These are phyloP conservation scores for Heliconius hortense DNA, from an alignment of 2,888 invertebrate genomes.

Conservation along the genomic window DNA sequence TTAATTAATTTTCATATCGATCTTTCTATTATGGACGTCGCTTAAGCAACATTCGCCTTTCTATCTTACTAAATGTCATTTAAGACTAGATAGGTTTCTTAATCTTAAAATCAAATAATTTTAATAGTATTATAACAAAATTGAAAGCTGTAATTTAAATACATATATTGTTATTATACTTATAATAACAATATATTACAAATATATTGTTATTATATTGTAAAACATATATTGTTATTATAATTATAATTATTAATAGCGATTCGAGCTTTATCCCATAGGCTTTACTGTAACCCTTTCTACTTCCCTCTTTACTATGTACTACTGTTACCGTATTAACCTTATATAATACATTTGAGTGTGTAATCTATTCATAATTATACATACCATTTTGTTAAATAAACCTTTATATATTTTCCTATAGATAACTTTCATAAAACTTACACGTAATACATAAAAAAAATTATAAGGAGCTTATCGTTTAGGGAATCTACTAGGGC, in stretches of 20 bases:
- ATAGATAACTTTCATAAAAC: slow-evolving; percentile 39
- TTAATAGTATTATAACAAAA: slow-evolving; percentile 29
- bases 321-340: slow-evolving; percentile 34
- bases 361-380: slow-evolving; percentile 26
- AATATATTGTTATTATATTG: slow-evolving; percentile 28
- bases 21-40: slow-evolving; percentile 51
- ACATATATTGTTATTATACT: slow-evolving; percentile 17
- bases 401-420: slow-evolving; percentile 31
- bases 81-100: slow-evolving; percentile 54
- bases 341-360: slow-evolving; percentile 30
- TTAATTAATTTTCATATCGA: slow-evolving; percentile 58
- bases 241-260: slow-evolving; percentile 58
- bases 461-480: slow-evolving; percentile 71
- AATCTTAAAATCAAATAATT: slow-evolving; percentile 34
- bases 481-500: slow-evolving; percentile 68
- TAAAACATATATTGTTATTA: slow-evolving; percentile 46
- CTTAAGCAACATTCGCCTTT: slow-evolving; percentile 69
- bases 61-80: slow-evolving; percentile 60
- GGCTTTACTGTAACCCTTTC: slow-evolving; percentile 57
- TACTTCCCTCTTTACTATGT: slow-evolving; percentile 39
- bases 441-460: slow-evolving; percentile 38
- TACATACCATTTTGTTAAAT: slow-evolving; percentile 25
- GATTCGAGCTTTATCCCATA: slow-evolving; percentile 77
- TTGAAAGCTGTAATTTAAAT: slow-evolving; percentile 30
- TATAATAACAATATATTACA: slow-evolving; percentile 25